These are phyloP conservation scores for Meganola albula DNA, from an alignment of 2,888 invertebrate genomes.

Conservation along the genomic window DNA sequence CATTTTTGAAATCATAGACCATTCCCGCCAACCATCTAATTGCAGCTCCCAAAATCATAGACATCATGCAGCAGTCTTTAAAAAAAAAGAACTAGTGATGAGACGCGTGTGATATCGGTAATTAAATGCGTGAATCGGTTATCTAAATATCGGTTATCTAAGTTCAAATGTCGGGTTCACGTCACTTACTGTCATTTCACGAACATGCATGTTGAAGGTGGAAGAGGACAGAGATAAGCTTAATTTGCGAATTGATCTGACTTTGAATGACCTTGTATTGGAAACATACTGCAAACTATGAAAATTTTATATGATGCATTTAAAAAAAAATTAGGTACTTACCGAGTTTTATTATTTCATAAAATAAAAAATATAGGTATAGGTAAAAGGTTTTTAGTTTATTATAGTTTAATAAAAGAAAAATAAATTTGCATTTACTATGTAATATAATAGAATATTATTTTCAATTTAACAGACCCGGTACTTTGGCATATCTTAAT, in stretches of 20 bases:
- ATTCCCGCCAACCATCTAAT: conserved; percentile 10
- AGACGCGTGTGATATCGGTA: conserved; percentile 18
- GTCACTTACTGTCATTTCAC: conserved; percentile 28
- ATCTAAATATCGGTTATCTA: conserved; percentile 35
- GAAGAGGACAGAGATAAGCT: conserved; percentile 44
- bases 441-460: too few species aligned
- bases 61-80: conserved; percentile 14
- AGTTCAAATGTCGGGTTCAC: conserved; percentile 36
- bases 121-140: conserved; percentile 21
- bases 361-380: too few species aligned
- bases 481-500: too few species aligned
- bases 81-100: conserved; percentile 21
- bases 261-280: conserved; percentile 23
- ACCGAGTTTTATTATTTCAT: not conserved
- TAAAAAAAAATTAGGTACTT: too few species aligned
- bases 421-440: too few species aligned
- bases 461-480: too few species aligned
- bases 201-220: conserved; percentile 47
- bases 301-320: too few species aligned
- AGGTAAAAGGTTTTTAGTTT: too few species aligned
- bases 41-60: conserved; percentile 20
- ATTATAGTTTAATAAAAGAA: too few species aligned
- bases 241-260: conserved; percentile 17
- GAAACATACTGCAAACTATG: too few species aligned
- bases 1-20: conserved; percentile 8